Conservation (phyloP, 1,140 invertebrate species). For the Scaptomyza montana region DNA sequence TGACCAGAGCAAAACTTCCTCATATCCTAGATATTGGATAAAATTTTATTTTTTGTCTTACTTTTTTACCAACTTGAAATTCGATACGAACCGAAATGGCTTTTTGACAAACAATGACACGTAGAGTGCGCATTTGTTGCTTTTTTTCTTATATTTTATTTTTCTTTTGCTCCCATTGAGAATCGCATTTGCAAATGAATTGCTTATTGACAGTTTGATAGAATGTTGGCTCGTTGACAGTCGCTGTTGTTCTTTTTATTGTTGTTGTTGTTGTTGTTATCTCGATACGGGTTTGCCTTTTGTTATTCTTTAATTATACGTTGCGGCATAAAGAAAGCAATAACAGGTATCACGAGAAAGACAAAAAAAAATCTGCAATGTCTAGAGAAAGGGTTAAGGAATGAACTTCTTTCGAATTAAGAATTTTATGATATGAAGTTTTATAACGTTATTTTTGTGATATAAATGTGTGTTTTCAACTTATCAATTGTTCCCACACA, state of each 20-base stretch:
- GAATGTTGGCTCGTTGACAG: slow-evolving; percentile 63
- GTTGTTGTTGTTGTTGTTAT: slow-evolving; percentile 43
- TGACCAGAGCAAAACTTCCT: slow-evolving; percentile 17
- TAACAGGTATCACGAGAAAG: slow-evolving; percentile 10
- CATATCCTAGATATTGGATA: not conserved
- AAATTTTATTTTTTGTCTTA: not conserved
- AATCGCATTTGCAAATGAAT: slow-evolving; percentile 79
- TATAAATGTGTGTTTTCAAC: too few relatives aligned
- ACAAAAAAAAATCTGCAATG: slow-evolving; percentile 12
- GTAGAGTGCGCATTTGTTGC: slow-evolving; percentile 28
- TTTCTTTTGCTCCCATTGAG: slow-evolving; percentile 46
- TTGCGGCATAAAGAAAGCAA: slow-evolving; percentile 9
- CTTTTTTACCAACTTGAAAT: slow-evolving; percentile 44
- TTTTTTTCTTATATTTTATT: slow-evolving; percentile 26
- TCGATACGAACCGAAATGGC: slow-evolving; percentile 75
- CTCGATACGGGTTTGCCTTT: slow-evolving; percentile 34
- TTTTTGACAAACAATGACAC: slow-evolving; percentile 81
- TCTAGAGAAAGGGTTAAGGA: not conserved
- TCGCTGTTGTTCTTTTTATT: slow-evolving; percentile 1
- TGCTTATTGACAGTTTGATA: slow-evolving; percentile 82
- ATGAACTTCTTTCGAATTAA: not conserved
- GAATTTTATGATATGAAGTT: too few relatives aligned
- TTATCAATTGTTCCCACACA: too few relatives aligned
- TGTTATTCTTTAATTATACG: slow-evolving; percentile 78
- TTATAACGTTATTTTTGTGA: too few relatives aligned